Conservation (phyloP, 2,888 invertebrate species). For the Stenodera caucasica region DNA sequence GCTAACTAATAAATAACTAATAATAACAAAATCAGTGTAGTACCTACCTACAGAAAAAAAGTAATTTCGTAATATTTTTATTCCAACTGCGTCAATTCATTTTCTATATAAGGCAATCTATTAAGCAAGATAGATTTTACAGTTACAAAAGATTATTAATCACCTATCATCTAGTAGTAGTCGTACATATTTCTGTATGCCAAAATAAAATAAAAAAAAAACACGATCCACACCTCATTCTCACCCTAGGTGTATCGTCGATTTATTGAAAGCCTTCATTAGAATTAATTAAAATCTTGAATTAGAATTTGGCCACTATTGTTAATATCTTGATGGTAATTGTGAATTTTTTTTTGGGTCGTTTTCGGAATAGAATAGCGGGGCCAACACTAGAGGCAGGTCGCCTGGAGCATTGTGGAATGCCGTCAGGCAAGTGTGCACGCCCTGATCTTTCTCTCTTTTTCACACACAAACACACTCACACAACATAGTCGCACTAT, state of each 20-base stretch:
- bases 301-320: background rate
- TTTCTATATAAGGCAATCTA: slow-evolving; percentile 28
- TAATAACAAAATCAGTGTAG: no score
- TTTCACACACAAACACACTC: slow-evolving; percentile 14
- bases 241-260: slow-evolving; percentile 25
- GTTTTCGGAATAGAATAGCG: slow-evolving; percentile 9
- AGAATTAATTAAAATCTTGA: background rate
- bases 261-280: background rate
- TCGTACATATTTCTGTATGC: background rate
- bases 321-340: background rate
- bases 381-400: slow-evolving; percentile 46
- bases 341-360: background rate
- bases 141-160: slow-evolving; percentile 31
- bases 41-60: background rate
- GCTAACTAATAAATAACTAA: no score
- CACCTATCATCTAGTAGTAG: slow-evolving; percentile 7
- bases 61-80: slow-evolving; percentile 2
- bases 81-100: slow-evolving; percentile 21
- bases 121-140: slow-evolving; percentile 29
- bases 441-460: slow-evolving; percentile 44
- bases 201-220: background rate
- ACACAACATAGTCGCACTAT: slow-evolving; percentile 19
- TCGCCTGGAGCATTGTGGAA: slow-evolving; percentile 54
- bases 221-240: slow-evolving; percentile 22
- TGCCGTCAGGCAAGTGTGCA: slow-evolving; percentile 57